Evolutionary conservation across 2,888 invertebrate genomes (phyloP).

Genomic region (Catocala sponsa): DNA sequence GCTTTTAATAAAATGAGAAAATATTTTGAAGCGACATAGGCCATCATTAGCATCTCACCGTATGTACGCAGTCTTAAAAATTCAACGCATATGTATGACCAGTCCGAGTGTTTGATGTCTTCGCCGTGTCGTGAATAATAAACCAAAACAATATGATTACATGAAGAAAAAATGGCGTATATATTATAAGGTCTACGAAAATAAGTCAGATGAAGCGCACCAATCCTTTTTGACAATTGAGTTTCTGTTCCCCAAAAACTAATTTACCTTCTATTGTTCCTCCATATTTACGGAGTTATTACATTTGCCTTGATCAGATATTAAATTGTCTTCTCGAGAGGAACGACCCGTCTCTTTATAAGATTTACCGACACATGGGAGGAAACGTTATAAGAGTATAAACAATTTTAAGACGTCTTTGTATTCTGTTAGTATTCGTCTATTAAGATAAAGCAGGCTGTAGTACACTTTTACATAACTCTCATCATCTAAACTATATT

Average conservation of each 20-base stretch:
- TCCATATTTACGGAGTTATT: conserved; percentile 82
- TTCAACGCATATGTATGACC: conserved; percentile 51
- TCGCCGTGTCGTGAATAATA: conserved; percentile 55
- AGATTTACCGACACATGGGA: conserved; percentile 60
- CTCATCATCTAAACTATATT: neutral
- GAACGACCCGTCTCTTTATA: conserved; percentile 69
- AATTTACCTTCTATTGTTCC: conserved; percentile 83
- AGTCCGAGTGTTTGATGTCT: conserved; percentile 48
- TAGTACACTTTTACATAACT: neutral
- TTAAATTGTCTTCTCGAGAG: conserved; percentile 74
- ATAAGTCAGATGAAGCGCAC: conserved; percentile 61
- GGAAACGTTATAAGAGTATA: conserved; percentile 41
- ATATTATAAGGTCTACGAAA: conserved; percentile 49
- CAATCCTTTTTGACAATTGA: conserved; percentile 77
- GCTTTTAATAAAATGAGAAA: conserved; percentile 4
- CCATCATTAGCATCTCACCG: conserved; percentile 14
- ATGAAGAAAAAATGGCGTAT: conserved; percentile 40
- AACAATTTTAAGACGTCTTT: conserved; percentile 44
- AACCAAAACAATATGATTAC: conserved; percentile 45
- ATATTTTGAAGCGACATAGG: conserved; percentile 8
- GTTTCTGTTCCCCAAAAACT: conserved; percentile 78
- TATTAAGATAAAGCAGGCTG: neutral
- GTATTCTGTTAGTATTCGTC: neutral
- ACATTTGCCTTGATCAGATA: conserved; percentile 82
- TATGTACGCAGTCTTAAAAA: conserved; percentile 41